A percentile compares a stretch with the other conserved stretches of the same genome.
Evolutionary conservation across 2,888 invertebrate species (phyloP).

Genomic region (Cynaeus angustus): DNA sequence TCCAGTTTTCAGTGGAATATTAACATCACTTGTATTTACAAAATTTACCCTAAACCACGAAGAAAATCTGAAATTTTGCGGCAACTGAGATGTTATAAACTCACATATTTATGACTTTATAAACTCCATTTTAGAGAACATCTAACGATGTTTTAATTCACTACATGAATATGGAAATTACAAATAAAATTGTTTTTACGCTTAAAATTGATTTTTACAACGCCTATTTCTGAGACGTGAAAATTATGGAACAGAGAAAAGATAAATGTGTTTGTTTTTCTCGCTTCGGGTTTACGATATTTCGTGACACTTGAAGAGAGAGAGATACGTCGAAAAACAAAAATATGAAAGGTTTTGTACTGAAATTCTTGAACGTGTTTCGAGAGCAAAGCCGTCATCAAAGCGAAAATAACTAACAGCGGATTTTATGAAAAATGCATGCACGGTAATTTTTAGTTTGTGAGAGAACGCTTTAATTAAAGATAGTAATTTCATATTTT

Average conservation of each 20-base stretch:
- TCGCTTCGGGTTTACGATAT: not conserved
- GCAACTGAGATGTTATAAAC: conserved; percentile 10
- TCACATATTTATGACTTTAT: conserved; percentile 20
- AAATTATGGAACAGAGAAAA: not conserved
- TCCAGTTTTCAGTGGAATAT: conserved; percentile 4
- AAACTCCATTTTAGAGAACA: not conserved
- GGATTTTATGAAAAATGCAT: too few species aligned
- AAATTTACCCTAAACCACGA: not conserved
- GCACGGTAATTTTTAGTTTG: too few species aligned
- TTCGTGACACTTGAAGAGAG: not conserved
- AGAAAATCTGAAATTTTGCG: not conserved
- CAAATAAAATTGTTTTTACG: conserved; percentile 20
- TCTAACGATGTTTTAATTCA: conserved; percentile 35
- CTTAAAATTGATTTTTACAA: not conserved
- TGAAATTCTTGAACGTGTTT: too few species aligned
- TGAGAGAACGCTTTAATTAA: too few species aligned
- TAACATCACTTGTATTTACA: not conserved
- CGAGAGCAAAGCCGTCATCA: too few species aligned
- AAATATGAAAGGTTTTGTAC: too few species aligned
- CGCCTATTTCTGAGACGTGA: not conserved
- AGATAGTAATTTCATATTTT: too few species aligned
- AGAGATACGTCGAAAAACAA: too few species aligned
- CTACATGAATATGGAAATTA: conserved; percentile 33
- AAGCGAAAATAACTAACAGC: too few species aligned
- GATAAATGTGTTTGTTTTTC: conserved; percentile 7